Evolutionary conservation across 2,888 invertebrate species (phyloP), one percentile per base, ranked within the genome.

Genomic region (Scaptomyza parva): DNA sequence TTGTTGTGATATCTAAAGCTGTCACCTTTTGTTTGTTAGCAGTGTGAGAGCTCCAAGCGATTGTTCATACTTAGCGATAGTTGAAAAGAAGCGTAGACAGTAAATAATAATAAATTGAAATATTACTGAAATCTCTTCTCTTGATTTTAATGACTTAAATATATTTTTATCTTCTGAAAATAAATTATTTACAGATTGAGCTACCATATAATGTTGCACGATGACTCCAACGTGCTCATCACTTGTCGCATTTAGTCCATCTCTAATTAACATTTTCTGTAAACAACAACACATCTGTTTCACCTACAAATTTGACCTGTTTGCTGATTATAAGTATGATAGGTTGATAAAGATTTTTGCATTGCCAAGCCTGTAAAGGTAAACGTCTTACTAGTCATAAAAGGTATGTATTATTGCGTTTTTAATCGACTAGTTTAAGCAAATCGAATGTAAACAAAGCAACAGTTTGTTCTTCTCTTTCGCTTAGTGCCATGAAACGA

Each of bases 231-330:
- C 3, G 24, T 26, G 8, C 43, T n/a, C 26, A 20, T 41, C 28
- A 4, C 35, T 28, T 1, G 14, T 18, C 4, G 4, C 14, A 37
- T 12, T 17, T 9, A 7, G 37, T 5, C 26, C 72, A 63, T 52
- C 70, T 2, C 70, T 64, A 70, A 37, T 28, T 24, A 17, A 12
- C 0, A 18, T 41, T 57, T 35, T 22, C 30, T 45, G 66, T 67
- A 71, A 68, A 74, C 71, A 71, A 68, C 71, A 71, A 68, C 74
- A 71, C 51, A 43, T 52, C 22, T 45, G 22, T 48, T 75, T 72
- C 71, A 72, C 72, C 72, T 72, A 76, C 72, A 72, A 60, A 53
- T 76, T 76, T 76, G 72, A 72, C 72, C 72, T 26, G 52, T 39
- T 41, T 35, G 28, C 71, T 53, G 76, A 76, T 72, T 60, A 33